phyloP scores from a whole-genome alignment of 2,797 vertebrate genomes.

The Eulemur albifrons region DNA sequence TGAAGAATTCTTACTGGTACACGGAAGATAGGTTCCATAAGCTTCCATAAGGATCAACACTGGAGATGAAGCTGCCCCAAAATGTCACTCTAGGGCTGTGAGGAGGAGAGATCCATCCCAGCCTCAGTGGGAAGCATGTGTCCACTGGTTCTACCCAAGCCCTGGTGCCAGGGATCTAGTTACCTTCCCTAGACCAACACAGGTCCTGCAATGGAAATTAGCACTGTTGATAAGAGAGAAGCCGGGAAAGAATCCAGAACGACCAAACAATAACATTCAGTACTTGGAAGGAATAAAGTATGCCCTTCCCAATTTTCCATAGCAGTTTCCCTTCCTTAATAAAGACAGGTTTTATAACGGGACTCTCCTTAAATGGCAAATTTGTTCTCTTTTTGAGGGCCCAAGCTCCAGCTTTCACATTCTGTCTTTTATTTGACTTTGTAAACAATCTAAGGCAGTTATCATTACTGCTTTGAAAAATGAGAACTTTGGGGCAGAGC shows the following conservation, averaged over 20 bases:
- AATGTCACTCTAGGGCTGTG: background rate
- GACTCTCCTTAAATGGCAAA: background rate
- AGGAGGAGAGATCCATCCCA: background rate
- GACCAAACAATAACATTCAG: background rate
- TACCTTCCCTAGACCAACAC: background rate
- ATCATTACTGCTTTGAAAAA: background rate
- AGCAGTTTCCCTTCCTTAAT: background rate
- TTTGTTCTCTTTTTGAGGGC: background rate
- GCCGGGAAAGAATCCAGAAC: background rate
- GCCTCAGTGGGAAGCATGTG: background rate
- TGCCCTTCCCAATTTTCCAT: background rate
- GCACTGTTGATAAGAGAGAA: background rate
- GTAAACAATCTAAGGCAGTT: background rate
- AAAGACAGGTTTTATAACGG: background rate
- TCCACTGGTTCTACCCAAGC: background rate
- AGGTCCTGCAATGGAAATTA: background rate
- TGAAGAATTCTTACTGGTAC: background rate
- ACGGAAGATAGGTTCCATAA: background rate
- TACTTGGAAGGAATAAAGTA: background rate
- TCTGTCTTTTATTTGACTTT: background rate
- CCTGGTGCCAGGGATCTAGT: background rate
- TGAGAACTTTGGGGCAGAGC: background rate
- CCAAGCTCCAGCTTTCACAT: background rate
- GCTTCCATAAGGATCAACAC: background rate
- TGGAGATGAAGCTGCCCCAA: background rate